Conservation (phyloP, 1,140 invertebrate genomes). For the Atta colombica region DNA sequence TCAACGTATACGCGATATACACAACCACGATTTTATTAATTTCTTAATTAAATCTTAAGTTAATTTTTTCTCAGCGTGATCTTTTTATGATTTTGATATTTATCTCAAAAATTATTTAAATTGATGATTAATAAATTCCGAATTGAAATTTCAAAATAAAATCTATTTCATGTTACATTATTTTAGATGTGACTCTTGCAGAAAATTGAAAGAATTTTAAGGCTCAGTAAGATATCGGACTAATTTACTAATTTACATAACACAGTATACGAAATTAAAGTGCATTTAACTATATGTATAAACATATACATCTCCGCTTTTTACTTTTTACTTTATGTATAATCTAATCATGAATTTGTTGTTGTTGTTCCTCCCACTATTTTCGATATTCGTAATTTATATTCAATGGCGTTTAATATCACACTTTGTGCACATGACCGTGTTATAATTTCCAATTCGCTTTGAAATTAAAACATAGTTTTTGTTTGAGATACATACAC, state of each 20-base stretch:
- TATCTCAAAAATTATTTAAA: background rate
- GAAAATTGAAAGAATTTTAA: background rate
- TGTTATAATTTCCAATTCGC: constrained; percentile 46
- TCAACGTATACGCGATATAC: background rate
- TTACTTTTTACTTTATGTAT: background rate
- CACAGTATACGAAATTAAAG: background rate
- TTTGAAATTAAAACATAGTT: constrained; percentile 56
- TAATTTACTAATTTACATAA: background rate
- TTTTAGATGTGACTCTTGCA: background rate
- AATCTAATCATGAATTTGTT: constrained; percentile 24
- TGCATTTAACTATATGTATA: background rate
- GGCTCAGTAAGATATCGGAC: background rate
- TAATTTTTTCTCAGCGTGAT: background rate
- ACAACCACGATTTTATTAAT: background rate
- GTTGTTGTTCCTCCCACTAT: background rate
- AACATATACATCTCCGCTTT: background rate
- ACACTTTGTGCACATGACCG: background rate
- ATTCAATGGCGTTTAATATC: constrained; percentile 46
- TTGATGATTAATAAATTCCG: background rate
- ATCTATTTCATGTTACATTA: background rate
- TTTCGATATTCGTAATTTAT: constrained; percentile 57
- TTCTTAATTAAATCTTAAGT: background rate
- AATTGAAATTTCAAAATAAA: constrained; percentile 6
- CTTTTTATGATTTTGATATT: background rate
- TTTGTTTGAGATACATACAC: background rate